A percentile compares a stretch with the other conserved stretches of the same genome.
Conservation (phyloP, 2,113 vertebrate genomes). For the Corythaixoides concolor region DNA sequence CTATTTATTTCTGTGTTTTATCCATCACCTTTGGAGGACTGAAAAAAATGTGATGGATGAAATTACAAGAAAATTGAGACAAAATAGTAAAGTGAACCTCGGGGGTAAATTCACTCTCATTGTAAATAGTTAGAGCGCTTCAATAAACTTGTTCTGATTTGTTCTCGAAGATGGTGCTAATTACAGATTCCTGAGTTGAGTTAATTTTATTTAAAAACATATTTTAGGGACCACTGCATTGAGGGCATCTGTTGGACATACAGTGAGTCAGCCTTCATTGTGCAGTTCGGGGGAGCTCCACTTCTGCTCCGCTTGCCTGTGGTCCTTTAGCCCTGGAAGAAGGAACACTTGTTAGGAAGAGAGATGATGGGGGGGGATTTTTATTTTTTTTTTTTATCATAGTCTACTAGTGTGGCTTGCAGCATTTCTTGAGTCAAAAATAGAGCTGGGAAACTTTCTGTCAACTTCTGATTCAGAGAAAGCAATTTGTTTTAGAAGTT, state of each 20-base stretch:
- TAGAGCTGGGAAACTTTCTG: neutral
- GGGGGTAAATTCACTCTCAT: constrained; percentile 1
- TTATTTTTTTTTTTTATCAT: neutral
- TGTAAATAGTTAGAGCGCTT: constrained; percentile 38
- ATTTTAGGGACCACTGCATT: constrained; percentile 23
- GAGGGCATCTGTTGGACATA: neutral
- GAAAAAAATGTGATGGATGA: constrained; percentile 48
- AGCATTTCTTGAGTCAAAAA: neutral
- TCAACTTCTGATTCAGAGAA: neutral
- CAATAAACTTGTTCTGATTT: constrained; percentile 50
- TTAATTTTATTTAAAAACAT: constrained; percentile 57
- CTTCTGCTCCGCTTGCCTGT: neutral
- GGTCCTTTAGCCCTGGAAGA: neutral
- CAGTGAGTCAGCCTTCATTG: neutral
- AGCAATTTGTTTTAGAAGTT: neutral
- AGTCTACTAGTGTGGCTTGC: neutral
- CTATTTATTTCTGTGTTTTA: constrained; percentile 68
- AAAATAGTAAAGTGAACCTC: constrained; percentile 55
- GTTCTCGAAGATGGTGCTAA: constrained; percentile 39
- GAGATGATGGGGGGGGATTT: neutral
- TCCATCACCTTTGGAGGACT: constrained; percentile 65
- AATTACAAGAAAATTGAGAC: constrained; percentile 67
- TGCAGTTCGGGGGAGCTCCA: neutral
- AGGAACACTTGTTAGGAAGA: neutral
- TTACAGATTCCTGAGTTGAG: constrained; percentile 35